Conservation (phyloP, 1,140 invertebrate species). For the Euura saliciscinereae region DNA sequence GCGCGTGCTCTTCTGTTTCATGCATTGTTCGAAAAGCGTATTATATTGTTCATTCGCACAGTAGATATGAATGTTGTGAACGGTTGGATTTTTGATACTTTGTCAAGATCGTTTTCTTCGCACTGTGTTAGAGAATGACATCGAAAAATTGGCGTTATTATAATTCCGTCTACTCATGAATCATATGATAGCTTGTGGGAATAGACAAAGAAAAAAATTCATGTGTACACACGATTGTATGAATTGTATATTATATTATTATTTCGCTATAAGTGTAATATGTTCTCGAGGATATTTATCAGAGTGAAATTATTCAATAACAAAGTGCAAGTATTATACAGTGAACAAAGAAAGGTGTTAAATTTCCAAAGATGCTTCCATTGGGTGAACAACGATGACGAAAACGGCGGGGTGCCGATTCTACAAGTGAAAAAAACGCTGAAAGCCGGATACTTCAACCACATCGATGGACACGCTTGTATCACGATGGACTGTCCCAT, state of each 20-base stretch:
- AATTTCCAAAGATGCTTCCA: background rate
- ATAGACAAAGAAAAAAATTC: background rate
- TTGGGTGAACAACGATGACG: background rate
- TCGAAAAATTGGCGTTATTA: no score
- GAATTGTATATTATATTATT: no score
- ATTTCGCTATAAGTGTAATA: background rate
- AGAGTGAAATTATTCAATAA: background rate
- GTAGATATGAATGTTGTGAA: no score
- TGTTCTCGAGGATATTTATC: background rate
- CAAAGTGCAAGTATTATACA: no score
- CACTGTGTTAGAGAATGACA: no score
- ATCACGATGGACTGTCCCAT: conserved; percentile 64
- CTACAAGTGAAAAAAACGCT: conserved; percentile 56
- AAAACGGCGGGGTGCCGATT: conserved; percentile 35
- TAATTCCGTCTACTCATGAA: no score
- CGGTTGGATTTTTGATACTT: no score
- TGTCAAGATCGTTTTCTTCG: no score
- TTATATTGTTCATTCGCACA: no score
- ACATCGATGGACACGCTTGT: conserved; percentile 67
- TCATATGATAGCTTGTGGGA: background rate
- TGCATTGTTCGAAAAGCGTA: no score
- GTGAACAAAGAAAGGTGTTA: no score
- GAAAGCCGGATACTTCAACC: conserved; percentile 46
- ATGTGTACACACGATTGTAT: background rate
- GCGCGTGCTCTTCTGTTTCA: no score